Evolutionary conservation across 1,140 invertebrate species (phyloP), one percentile per base, ranked within the genome.

Genomic region (Heliconius eleuchia): DNA sequence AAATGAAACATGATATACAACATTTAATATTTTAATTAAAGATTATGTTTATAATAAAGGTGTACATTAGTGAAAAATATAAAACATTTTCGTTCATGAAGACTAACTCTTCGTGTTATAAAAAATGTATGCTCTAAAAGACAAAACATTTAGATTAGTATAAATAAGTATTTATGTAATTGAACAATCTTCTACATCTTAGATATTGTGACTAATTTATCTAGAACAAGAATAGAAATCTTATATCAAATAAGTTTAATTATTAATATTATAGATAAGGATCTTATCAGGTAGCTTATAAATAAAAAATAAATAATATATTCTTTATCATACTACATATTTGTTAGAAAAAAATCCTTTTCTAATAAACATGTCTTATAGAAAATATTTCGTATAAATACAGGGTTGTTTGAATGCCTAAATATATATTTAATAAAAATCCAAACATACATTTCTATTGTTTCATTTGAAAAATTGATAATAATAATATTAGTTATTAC

Each of bases 31-130:
- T 87, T 87, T 89, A 80, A 78, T 76, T 39, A 85, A 84, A 80
- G 84, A 82, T 60, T 79, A 86, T 84, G 84, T 84, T 66, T 85
- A 52, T 80, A 86, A 79, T 83, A 85, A 90, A 90, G 82, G 83
- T 88, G 87, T 90, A 88, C 82, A 85, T 80, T 84, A 84, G 84
- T 89, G 87, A 85, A 84, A 66, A 85, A 86, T 86, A 87, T 83
- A 86, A 85, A 86, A 85, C 81, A 84, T 86, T 83, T 84, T 74
- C 60, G 23, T 71, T 73, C 50, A 79, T 78, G 74, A 76, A 82
- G 74, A 82, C 76, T 82, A 82, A 66, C 16, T 57, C 74, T 80
- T 66, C 74, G 75, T 81, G 80, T 78, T 81, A 78, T 75, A 77
- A 77, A 80, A 50, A 80, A 39, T 60, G 42, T 80, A 80, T 80